Evolutionary conservation across 2,113 vertebrate species (phyloP).

Genomic region (Oxyura jamaicensis): DNA sequence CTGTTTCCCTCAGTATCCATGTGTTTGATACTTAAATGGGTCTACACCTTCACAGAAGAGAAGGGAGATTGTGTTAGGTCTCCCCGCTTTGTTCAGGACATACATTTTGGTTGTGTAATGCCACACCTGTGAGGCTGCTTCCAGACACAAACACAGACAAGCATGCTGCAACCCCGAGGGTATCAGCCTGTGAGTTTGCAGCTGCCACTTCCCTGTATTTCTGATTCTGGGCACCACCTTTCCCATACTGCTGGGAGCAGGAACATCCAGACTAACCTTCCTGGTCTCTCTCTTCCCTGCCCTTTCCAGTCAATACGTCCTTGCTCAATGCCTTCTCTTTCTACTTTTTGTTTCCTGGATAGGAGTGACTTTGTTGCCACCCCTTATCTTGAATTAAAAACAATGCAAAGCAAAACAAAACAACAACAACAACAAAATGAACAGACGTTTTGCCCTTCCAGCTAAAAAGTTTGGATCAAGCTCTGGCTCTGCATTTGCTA

Average conservation of each 20-base stretch:
- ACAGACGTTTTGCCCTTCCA: neutral
- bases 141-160: neutral
- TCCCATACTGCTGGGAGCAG: neutral
- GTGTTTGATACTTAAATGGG: neutral
- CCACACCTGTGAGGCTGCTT: neutral
- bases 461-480: neutral
- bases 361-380: neutral
- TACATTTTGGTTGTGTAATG: neutral
- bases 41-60: neutral
- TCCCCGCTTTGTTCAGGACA: neutral
- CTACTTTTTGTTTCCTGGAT: neutral
- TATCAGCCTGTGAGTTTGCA: neutral
- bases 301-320: neutral
- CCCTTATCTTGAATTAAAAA: neutral
- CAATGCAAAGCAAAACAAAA: too few species aligned
- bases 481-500: neutral
- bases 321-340: neutral
- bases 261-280: neutral
- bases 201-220: neutral
- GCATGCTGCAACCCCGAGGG: neutral
- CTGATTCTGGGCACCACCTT: neutral
- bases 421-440: too few species aligned
- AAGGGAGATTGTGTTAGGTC: neutral
- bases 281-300: neutral
- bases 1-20: neutral